Evolutionary conservation across 2,888 invertebrate species (phyloP).

Genomic region (Idaea aversata): DNA sequence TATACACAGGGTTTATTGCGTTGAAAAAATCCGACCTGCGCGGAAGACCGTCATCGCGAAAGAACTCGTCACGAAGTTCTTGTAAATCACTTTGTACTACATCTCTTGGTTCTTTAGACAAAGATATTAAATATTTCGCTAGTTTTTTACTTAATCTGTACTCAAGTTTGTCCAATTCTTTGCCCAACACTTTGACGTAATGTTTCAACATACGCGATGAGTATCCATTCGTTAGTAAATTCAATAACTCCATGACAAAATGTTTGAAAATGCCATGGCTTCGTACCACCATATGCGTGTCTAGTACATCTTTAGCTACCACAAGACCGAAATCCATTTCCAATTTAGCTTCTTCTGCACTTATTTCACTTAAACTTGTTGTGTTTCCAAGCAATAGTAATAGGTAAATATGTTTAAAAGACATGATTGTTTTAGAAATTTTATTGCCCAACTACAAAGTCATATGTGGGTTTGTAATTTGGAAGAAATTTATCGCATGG

Average conservation of each 20-base stretch:
- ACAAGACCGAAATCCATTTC: neutral
- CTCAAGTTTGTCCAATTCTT: slow-evolving; percentile 33
- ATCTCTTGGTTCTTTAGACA: slow-evolving; percentile 38
- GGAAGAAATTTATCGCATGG: slow-evolving; percentile 35
- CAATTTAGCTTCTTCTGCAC: neutral
- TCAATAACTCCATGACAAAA: slow-evolving; percentile 47
- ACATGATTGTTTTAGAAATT: neutral
- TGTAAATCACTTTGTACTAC: slow-evolving; percentile 38
- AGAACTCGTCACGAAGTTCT: slow-evolving; percentile 29
- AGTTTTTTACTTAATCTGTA: slow-evolving; percentile 37
- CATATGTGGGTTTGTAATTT: neutral
- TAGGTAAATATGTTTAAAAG: neutral
- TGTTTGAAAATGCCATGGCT: slow-evolving; percentile 44
- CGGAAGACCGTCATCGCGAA: slow-evolving; percentile 29
- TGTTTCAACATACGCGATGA: slow-evolving; percentile 37
- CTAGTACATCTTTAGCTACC: neutral
- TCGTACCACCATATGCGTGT: neutral
- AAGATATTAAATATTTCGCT: slow-evolving; percentile 33
- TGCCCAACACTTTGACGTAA: slow-evolving; percentile 40
- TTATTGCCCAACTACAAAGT: neutral
- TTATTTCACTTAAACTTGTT: neutral
- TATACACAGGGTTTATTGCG: slow-evolving; percentile 49
- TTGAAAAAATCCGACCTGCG: slow-evolving; percentile 40
- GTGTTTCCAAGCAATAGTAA: neutral
- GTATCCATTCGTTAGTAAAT: slow-evolving; percentile 38